These are phyloP conservation scores for Halcyon senegalensis DNA, from an alignment of 2,113 vertebrate genomes.

Conservation along the genomic window DNA sequence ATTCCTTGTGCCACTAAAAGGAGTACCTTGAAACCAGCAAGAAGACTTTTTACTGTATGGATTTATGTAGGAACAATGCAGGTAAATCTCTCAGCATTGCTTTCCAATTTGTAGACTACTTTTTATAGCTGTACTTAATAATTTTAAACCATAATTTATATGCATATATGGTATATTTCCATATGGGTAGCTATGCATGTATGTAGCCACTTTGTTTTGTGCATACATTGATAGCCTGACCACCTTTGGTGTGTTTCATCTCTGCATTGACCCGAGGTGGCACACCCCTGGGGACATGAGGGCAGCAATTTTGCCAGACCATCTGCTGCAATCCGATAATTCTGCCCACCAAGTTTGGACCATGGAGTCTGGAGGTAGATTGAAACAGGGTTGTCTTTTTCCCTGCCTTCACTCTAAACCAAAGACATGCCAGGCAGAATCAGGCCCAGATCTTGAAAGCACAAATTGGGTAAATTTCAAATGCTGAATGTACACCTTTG, in stretches of 20 bases:
- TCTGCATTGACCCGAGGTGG: neutral
- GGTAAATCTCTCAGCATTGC: neutral
- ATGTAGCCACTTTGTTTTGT: neutral
- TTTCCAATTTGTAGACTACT: neutral
- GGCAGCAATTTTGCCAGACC: neutral
- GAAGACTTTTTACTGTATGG: neutral
- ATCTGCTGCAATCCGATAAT: neutral
- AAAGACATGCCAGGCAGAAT: neutral
- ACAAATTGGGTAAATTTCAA: neutral
- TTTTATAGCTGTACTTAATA: neutral
- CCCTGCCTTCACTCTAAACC: neutral
- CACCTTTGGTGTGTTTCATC: neutral
- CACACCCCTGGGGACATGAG: accelerated
- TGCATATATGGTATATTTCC: neutral
- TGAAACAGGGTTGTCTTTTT: neutral
- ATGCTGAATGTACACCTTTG: neutral
- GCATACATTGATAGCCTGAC: neutral
- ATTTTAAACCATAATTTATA: neutral
- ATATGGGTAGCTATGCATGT: accelerated
- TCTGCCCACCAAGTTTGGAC: neutral
- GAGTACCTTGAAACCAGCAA: neutral
- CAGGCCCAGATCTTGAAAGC: neutral
- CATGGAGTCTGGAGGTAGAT: too few relatives aligned
- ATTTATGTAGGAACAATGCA: neutral
- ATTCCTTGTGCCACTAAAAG: neutral